phyloP scores from a whole-genome alignment of 2,113 vertebrate genomes.

The Bombycilla garrulus region DNA sequence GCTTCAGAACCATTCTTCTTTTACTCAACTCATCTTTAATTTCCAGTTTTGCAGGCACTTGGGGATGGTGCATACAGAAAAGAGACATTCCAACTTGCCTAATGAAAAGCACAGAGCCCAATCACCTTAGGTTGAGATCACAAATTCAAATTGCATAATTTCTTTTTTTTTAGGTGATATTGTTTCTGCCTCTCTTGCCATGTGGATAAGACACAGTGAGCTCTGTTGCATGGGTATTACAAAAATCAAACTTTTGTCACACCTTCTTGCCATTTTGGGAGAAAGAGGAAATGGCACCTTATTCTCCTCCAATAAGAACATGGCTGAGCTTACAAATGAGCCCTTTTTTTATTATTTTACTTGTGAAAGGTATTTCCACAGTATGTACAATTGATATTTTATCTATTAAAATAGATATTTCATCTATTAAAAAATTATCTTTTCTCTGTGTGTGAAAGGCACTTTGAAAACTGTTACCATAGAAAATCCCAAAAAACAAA shows the following conservation, averaged over 20 bases:
- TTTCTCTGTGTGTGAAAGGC: not conserved
- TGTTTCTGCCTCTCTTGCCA: not conserved
- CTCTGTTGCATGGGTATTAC: not conserved
- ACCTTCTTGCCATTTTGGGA: not conserved
- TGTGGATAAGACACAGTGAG: not conserved
- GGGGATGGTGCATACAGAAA: not conserved
- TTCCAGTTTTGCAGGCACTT: not conserved
- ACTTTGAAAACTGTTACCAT: not conserved
- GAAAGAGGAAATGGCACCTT: not conserved
- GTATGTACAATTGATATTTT: not conserved
- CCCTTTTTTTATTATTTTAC: not conserved
- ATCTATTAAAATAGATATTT: not conserved
- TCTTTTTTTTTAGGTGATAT: not conserved
- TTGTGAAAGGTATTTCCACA: not conserved
- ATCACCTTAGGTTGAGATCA: not conserved
- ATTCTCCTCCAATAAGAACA: not conserved
- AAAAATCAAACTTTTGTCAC: not conserved
- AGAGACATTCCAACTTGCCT: not conserved
- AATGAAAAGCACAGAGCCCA: not conserved
- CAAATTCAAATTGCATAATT: not conserved
- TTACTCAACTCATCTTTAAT: not conserved
- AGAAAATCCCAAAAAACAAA: not conserved
- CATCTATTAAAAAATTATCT: not conserved
- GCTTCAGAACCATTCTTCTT: not conserved
- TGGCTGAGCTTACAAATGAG: fast-evolving